phyloP scores from a whole-genome alignment of 1,140 invertebrate genomes.

The Drosophila pseudoobscura region DNA sequence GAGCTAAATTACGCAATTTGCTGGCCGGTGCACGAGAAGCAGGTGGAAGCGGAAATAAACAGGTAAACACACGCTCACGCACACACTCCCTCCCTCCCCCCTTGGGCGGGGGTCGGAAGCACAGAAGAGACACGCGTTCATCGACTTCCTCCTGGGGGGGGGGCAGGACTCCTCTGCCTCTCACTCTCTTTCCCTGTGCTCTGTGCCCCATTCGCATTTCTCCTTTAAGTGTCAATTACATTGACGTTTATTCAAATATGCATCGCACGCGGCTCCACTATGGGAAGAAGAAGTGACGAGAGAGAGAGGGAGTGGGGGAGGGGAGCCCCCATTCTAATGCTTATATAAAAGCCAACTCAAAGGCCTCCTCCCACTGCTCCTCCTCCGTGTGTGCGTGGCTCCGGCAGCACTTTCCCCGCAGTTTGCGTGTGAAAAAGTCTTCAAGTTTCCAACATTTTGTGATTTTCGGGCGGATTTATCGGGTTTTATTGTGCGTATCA shows the following conservation, averaged over 20 bases:
- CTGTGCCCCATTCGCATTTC: slow-evolving; percentile 29
- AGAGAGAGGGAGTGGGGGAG: slow-evolving; percentile 3
- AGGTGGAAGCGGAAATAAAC: slow-evolving; percentile 54
- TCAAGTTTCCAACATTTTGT: slow-evolving; percentile 69
- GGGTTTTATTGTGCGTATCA: slow-evolving; percentile 78
- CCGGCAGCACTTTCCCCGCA: not conserved
- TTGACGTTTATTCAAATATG: slow-evolving; percentile 82
- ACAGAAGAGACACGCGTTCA: slow-evolving; percentile 44
- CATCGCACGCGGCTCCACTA: slow-evolving; percentile 40
- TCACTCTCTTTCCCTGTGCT: not conserved
- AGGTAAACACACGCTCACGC: slow-evolving; percentile 28
- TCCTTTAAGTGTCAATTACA: slow-evolving; percentile 78
- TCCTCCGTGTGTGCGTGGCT: slow-evolving; percentile 28
- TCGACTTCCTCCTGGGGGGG: slow-evolving; percentile 32
- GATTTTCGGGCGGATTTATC: slow-evolving; percentile 73
- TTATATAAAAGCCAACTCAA: slow-evolving; percentile 21
- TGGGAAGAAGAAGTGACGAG: slow-evolving; percentile 33
- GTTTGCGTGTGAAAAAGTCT: slow-evolving; percentile 73
- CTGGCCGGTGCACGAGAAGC: slow-evolving; percentile 34
- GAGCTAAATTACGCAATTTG: slow-evolving; percentile 62
- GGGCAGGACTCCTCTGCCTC: slow-evolving; percentile 7
- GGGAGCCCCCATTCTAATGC: slow-evolving; percentile 28
- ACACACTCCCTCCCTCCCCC: slow-evolving; percentile 4
- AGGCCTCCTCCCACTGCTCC: not conserved
- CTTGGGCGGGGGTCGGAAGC: slow-evolving; percentile 5